Evolutionary conservation across 1,140 invertebrate species (phyloP).

Genomic region (Melanaphis sacchari): DNA sequence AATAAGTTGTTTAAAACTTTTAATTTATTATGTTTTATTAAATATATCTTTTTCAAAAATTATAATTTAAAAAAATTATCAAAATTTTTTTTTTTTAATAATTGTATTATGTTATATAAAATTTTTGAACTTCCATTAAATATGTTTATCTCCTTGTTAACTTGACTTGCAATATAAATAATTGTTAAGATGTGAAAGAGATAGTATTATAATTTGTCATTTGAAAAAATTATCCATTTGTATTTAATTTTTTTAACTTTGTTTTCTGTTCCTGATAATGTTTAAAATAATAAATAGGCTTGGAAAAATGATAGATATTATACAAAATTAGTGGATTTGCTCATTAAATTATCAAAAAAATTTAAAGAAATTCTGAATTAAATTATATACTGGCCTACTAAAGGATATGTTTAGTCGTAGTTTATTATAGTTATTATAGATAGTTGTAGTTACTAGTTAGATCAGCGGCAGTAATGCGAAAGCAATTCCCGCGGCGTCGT

Average conservation of each 20-base stretch:
- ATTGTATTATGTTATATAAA: not conserved
- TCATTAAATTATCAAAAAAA: not conserved
- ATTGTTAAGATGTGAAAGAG: constrained; percentile 51
- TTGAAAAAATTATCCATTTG: not conserved
- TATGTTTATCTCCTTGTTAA: constrained; percentile 29
- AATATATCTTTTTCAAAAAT: not conserved
- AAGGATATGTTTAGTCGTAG: not conserved
- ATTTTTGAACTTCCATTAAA: constrained; percentile 22
- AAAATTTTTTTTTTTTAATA: constrained; percentile 12
- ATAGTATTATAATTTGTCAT: constrained; percentile 36
- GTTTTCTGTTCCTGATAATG: not conserved
- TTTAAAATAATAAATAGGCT: not conserved
- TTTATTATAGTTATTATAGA: too few species aligned
- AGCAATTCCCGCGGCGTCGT: too few species aligned
- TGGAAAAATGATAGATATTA: not conserved
- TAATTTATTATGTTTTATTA: constrained; percentile 42
- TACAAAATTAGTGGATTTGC: not conserved
- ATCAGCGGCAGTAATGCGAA: too few species aligned
- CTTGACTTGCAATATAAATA: constrained; percentile 50
- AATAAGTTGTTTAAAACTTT: not conserved
- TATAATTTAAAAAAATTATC: not conserved
- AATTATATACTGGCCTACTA: not conserved
- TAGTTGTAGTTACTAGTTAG: too few species aligned
- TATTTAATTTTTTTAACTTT: not conserved
- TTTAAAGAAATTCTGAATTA: not conserved